Base-by-base conservation (phyloP, 2,888 invertebrate genomes). In the Amblyjoppa proteus region DNA sequence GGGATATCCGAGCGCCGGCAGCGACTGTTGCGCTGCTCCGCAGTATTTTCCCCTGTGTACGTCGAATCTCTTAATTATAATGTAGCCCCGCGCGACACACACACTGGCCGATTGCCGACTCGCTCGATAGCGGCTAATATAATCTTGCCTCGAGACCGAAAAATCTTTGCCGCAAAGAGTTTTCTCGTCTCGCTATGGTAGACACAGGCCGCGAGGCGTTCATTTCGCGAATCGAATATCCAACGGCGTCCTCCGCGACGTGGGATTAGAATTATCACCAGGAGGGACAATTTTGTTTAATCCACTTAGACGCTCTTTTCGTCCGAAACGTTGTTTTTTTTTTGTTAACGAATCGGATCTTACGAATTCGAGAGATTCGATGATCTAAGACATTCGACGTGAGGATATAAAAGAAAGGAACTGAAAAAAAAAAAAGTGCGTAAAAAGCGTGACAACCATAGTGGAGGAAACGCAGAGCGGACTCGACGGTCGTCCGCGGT, bases 11-110 rank as follows among this genome's bases (percentile, higher is more conserved):
- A 69, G 80, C 64, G 66, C 38, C 71, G 58, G 25, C 61, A 78
- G 56, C 75, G 58, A 70, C 64, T 70, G 45, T 58, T 49, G 38
- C 61, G 13, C 28, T 34, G 34, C 25, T 3, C 20, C 20, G 56
- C 58, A 13, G 58, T 58, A 49, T 77, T 76, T 76, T 38, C 53
- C 58, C 61, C 81, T 61, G 41, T 25, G 66, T 38, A 56, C 66
- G 66, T 74, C 78, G 74, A 78, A 83, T 83, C 78, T 78, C 83
- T 83, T 83, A 74, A 83, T 83, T 83, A 83, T 78, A 74, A 78
- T 83, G 49, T 51, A 61, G 58, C 58, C 51, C 68, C 51, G 41
- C 45, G 45, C 45, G 45, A 49, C 16, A 16, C 45, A 16, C 45
- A 82, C 71, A 66, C 77, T 66, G 51, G 66, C 66, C 58, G 25